Base-by-base conservation (phyloP, 2,113 vertebrate genomes). In the Elephantulus edwardii region DNA sequence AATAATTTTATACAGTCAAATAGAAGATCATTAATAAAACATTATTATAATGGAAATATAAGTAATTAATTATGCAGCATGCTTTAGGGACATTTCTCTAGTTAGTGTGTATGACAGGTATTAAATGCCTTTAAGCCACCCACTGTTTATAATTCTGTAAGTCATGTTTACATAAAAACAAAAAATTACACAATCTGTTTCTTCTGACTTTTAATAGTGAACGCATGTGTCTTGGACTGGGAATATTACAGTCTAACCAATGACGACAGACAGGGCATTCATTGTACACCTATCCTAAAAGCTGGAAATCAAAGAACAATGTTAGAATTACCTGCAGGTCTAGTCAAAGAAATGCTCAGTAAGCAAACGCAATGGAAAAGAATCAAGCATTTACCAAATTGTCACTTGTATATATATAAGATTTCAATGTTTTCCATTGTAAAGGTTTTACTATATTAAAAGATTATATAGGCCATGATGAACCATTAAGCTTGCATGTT, bases 61-160 rank as follows among this genome's bases (percentile, higher is more conserved):
- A 97, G 90, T 95, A 94, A 95, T 93, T 94, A 93, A 93, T 86
- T 96, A 95, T 90, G 96, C 95, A 97, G 97, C 97, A 96, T 96
- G 95, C 79, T 92, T 94, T 95, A 97, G 96, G 96, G 96, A 96
- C 95, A 89, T 66, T 88, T 97, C 93, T 90, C 91, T 79, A 95
- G 81, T 95, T 89, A 92, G 1, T 93, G 94, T 85, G 60, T 94
- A 95, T 88, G 91, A 86, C 60, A 96, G 96, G 72, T 42, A 52
- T 89, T 94, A 33, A 88, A 91, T 80, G 78, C 96, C 77, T 95
- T 89, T 89, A 96, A 90, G 91, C 88, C 84, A 95, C 52, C 64
- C 35, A 80, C 35, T 90, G 85, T 90, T 88, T 50, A 11, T 16
- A 64, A 96, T 92, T 91, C 62, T 91, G 13, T 79, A 82, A 60